A percentile compares a stretch with the other conserved stretches of the same genome.
Conservation (phyloP, 2,113 vertebrate species). For the Calonectris borealis region DNA sequence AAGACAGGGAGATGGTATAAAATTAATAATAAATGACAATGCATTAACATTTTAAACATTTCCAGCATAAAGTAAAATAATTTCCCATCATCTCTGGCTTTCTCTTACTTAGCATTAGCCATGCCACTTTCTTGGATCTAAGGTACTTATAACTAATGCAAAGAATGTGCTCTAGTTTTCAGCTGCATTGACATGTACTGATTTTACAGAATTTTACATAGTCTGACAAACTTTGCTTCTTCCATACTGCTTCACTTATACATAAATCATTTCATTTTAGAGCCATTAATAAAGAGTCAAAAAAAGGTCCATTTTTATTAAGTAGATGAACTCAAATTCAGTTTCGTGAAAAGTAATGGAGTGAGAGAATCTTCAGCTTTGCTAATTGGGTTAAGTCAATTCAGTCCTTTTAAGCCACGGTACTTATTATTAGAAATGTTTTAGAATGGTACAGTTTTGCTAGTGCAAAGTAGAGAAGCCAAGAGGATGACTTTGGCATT, state of each 20-base stretch:
- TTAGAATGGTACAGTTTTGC: not conserved
- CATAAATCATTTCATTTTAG: slow-evolving; percentile 53
- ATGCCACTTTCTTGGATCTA: not conserved
- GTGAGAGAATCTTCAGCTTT: slow-evolving; percentile 23
- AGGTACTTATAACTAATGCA: not conserved
- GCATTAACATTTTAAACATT: not conserved
- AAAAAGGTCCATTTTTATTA: slow-evolving; percentile 33
- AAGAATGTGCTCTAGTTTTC: slow-evolving; percentile 17
- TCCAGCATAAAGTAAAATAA: not conserved
- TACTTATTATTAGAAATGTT: slow-evolving; percentile 31
- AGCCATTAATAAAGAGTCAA: not conserved
- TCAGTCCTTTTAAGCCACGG: slow-evolving; percentile 43
- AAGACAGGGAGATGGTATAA: not conserved
- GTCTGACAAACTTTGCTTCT: slow-evolving; percentile 6
- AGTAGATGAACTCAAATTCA: slow-evolving; percentile 22
- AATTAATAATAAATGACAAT: not conserved
- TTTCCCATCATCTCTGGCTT: not conserved
- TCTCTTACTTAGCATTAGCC: not conserved
- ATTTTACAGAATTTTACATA: slow-evolving; percentile 26
- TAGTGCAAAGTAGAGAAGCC: not conserved
- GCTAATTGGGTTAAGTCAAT: slow-evolving; percentile 59
- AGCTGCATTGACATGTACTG: not conserved
- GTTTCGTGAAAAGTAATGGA: slow-evolving; percentile 37
- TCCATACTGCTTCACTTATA: not conserved
- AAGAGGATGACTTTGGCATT: not conserved